These are phyloP conservation scores for Brachypodius melanocephalos DNA, from an alignment of 2,113 vertebrate genomes.

Conservation along the genomic window DNA sequence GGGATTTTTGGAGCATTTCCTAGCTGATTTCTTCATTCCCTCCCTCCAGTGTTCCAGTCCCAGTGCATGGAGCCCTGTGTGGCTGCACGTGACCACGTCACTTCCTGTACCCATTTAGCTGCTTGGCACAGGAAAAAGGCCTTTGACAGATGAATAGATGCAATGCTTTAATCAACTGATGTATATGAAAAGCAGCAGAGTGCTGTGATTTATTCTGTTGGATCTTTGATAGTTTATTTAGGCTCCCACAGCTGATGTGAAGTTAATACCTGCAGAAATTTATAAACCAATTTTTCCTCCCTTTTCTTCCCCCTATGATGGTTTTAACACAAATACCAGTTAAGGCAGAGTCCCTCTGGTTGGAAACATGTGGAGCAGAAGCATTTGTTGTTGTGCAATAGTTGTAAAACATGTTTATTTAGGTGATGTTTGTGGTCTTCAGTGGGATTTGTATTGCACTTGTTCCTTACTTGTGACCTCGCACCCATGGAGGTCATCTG, in stretches of 20 bases:
- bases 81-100: neutral
- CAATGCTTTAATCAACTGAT: neutral
- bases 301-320: fast-evolving
- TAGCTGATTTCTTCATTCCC: neutral
- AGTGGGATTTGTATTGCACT: neutral
- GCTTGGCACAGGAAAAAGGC: neutral
- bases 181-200: neutral
- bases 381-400: neutral
- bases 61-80: neutral
- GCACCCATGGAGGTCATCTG: fast-evolving
- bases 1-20: neutral
- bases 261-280: neutral
- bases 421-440: neutral
- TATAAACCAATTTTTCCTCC: neutral
- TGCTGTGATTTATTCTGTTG: neutral
- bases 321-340: neutral
- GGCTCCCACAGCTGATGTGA: neutral
- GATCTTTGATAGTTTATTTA: neutral
- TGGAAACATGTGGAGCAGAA: neutral
- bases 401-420: neutral
- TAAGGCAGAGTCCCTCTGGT: neutral
- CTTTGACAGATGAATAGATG: neutral
- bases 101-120: neutral
- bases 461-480: neutral
- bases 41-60: neutral